Base-by-base conservation (phyloP, 2,797 vertebrate genomes). In the Florisuga fusca region DNA sequence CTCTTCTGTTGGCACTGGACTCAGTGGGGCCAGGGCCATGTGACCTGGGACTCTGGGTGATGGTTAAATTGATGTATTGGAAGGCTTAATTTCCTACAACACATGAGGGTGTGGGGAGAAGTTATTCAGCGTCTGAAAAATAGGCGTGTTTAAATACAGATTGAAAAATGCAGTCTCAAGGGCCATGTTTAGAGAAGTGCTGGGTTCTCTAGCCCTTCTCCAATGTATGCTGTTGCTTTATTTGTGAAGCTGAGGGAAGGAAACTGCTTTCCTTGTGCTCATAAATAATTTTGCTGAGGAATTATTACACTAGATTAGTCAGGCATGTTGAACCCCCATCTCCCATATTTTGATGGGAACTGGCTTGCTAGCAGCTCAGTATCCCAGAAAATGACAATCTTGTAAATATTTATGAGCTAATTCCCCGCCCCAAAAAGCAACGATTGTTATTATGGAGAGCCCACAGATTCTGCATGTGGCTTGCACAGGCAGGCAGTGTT, bases 371-470 rank as follows among this genome's bases (percentile, higher is more conserved):
- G 57, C 43, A 73, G 63, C 31, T 75, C 41, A 51, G 10, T 3
- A 2, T 72, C 50, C 21, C 72, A n/a, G 29, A 76, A 84, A 80
- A 36, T 85, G 62, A 66, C 71, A 84, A 41, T 23, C 26, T 84
- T 84, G 68, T 76, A 93, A 95, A 94, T 90, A 92, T 90, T 92
- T 89, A 64, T 71, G 61, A 90, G 78, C 31, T 89, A 63, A 73
- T 84, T 94, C 63, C 41, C 33, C 54, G 20, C 31, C 63, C 55
- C 19, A 1, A 89, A 94, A 86, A 62, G 67, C 59, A 79, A 38
- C 0, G 3, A 62, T 33, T 82, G 77, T 34, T 93, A 55, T 87
- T 91, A 90, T 33, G 61, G 45, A 25, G 59, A 84, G 53, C 50
- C 72, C 36, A 26, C 18, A 84, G 88, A 87, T 86, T 38, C 43